phyloP scores from a whole-genome alignment of 2,113 vertebrate genomes.

The Jacana jacana region DNA sequence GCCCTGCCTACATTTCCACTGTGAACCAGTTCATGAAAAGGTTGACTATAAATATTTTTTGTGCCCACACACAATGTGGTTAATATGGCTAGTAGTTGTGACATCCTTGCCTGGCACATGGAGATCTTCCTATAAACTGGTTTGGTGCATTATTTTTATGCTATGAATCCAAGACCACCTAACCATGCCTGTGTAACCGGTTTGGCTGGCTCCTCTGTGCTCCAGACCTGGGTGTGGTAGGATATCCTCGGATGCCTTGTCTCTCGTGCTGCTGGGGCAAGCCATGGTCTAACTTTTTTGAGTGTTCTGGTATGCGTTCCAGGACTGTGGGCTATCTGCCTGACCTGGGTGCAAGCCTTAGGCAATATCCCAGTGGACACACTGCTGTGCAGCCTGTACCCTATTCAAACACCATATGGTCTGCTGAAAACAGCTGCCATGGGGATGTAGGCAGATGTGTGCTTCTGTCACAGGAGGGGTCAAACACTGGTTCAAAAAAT shows the following conservation, averaged over 20 bases:
- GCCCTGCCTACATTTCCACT: constrained; percentile 28
- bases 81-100: constrained; percentile 7
- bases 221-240: constrained; percentile 27
- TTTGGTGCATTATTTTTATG: background rate
- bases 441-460: background rate
- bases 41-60: constrained; percentile 62
- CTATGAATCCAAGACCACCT: constrained; percentile 13
- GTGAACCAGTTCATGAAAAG: constrained; percentile 47
- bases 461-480: background rate
- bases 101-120: background rate
- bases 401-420: background rate
- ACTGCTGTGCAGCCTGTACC: background rate
- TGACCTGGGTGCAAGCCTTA: background rate
- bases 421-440: background rate
- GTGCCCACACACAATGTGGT: constrained; percentile 47
- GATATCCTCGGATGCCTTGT: background rate
- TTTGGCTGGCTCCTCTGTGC: background rate
- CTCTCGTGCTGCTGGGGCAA: background rate
- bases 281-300: background rate
- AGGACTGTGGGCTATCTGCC: background rate
- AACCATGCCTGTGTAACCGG: constrained; percentile 15
- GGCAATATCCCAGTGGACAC: background rate
- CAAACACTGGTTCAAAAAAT: background rate
- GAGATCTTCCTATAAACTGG: constrained; percentile 15
- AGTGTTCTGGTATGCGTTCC: background rate